Conservation (phyloP, 2,113 vertebrate species). For the Boulengeromyrus knoepffleri region DNA sequence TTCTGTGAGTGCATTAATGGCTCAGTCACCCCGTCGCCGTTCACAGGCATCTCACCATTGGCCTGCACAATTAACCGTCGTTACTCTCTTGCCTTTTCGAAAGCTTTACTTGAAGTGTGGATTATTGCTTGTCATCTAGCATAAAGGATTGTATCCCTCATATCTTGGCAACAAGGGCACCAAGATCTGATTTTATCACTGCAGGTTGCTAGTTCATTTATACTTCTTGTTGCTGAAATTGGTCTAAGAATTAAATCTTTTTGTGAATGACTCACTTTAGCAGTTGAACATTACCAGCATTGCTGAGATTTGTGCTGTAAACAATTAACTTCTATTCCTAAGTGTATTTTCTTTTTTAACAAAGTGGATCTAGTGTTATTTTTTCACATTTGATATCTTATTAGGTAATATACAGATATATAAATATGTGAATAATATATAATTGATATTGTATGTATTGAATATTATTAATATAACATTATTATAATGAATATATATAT, state of each 20-base stretch:
- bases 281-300: not conserved
- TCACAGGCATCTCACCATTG: constrained; percentile 47
- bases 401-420: not conserved
- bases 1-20: constrained; percentile 50
- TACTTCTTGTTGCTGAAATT: not conserved
- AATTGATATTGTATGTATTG: not conserved
- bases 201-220: constrained; percentile 4
- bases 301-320: not conserved
- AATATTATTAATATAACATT: not conserved
- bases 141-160: constrained; percentile 46
- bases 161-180: constrained; percentile 33
- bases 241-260: not conserved
- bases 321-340: not conserved
- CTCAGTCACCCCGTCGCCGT: constrained; percentile 31
- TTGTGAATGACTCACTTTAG: not conserved
- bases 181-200: constrained; percentile 31
- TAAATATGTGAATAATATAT: not conserved
- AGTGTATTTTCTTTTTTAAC: not conserved
- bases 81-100: constrained; percentile 51
- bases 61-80: constrained; percentile 54
- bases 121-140: constrained; percentile 53
- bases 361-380: not conserved
- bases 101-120: constrained; percentile 51
- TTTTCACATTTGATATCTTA: not conserved
- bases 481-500: not conserved